Conservation (phyloP, 2,797 vertebrate genomes). For the Poecilia wingei region DNA sequence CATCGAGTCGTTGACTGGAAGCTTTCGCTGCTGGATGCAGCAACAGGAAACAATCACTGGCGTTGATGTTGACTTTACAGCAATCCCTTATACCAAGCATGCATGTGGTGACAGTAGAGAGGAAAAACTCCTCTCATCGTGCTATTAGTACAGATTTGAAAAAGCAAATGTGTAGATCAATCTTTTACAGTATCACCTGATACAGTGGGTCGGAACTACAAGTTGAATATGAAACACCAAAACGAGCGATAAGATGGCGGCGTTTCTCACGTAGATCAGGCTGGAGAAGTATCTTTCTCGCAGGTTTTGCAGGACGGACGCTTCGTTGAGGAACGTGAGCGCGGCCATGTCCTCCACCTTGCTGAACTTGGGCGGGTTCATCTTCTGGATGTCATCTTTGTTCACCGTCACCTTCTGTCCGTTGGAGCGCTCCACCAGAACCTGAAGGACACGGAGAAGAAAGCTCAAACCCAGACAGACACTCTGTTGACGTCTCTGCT, state of each 20-base stretch:
- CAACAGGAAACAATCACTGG: no score
- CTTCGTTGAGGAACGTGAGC: conserved; percentile 96
- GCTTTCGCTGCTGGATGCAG: no score
- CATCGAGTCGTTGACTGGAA: no score
- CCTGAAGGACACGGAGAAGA: conserved; percentile 45
- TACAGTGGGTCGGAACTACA: neutral
- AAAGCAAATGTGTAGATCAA: neutral
- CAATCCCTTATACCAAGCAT: no score
- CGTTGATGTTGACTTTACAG: no score
- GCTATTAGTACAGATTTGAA: neutral
- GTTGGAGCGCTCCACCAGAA: conserved; percentile 89
- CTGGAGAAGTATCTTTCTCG: conserved; percentile 95
- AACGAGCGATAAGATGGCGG: neutral
- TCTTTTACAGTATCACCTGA: neutral
- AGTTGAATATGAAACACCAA: neutral
- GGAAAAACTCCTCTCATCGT: no score
- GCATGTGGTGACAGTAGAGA: no score
- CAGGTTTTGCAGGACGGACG: conserved; percentile 93
- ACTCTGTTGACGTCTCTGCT: neutral
- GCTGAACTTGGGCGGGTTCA: conserved; percentile 98
- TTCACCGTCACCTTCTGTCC: conserved; percentile 88
- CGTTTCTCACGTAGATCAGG: conserved; percentile 91
- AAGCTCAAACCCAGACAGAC: neutral
- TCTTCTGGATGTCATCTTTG: conserved; percentile 97
- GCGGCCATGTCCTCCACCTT: conserved; percentile 99